Evolutionary conservation across 2,797 vertebrate species (phyloP), one percentile per base, ranked within the genome.

Genomic region (Lagocephalus sceleratus): DNA sequence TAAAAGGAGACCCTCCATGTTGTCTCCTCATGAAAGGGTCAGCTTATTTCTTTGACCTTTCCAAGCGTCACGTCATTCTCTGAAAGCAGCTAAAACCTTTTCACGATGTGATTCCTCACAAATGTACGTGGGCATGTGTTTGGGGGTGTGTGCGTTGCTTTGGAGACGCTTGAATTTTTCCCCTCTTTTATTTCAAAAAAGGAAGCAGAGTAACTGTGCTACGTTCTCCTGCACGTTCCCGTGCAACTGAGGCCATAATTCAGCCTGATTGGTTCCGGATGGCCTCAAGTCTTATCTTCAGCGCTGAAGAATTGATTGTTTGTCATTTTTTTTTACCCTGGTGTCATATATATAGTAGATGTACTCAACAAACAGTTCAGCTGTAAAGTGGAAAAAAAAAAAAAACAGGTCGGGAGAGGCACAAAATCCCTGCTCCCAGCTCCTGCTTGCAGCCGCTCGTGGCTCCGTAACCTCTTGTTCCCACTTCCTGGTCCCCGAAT

Each of bases 1-100:
- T 48, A 39, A 40, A 51, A 35, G 32, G 10, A 35, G 60, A 51
- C 51, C 14, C 41, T 41, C 47, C 41, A 57, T 51, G 67, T 62
- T 49, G 71, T 66, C 55, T 45, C 51, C 48, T 66, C 35, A 44
- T 74, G 60, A 78, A 75, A 71, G 51, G 73, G 66, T 42, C 62
- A 71, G 66, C 71, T 76, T 79, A 60, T 70, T 74, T 83, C 32
- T 60, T 41, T 79, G 67, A 81, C 74, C 73, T 82, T 81, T 76
- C 57, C 15, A 46, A 25, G 60, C 82, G 73, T 78, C 52, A 7
- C 35, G 29, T 45, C 57, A 67, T 65, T 68, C 51, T 81, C 74
- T 67, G 57, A 79, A 81, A 75, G 66, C 66, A 70, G 60, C 57
- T 76, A 52, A 74, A 78, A 63, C 66, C 64, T 68, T n/a, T 58